phyloP scores from a whole-genome alignment of 1,140 invertebrate genomes.

The Zaprionus taronus region DNA sequence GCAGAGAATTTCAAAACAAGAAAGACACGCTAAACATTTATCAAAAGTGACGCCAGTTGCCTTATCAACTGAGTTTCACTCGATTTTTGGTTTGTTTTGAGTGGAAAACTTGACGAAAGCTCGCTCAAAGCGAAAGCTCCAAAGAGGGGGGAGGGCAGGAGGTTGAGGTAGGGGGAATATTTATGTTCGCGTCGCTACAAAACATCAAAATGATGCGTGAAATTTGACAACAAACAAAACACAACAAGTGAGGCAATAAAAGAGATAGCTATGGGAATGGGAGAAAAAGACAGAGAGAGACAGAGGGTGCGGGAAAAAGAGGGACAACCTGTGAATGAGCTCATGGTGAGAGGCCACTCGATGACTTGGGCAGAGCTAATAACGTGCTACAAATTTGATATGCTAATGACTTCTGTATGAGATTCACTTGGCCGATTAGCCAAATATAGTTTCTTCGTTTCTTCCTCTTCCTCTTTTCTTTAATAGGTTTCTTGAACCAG shows the following conservation, averaged over 20 bases:
- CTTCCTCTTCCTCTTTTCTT: constrained; percentile 1
- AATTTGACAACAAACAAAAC: constrained; percentile 70
- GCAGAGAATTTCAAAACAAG: constrained; percentile 49
- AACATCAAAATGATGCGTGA: constrained; percentile 70
- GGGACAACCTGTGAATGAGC: constrained; percentile 50
- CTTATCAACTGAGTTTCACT: constrained; percentile 73
- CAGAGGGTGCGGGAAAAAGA: background rate
- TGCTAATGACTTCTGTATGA: constrained; percentile 40
- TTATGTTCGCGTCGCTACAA: constrained; percentile 15
- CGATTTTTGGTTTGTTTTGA: constrained; percentile 65
- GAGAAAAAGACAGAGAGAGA: too few species aligned
- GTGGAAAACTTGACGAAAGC: constrained; percentile 50
- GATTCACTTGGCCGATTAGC: constrained; percentile 27
- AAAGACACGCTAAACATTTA: constrained; percentile 67
- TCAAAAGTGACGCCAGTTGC: constrained; percentile 56
- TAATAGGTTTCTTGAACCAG: constrained; percentile 61
- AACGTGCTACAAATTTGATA: constrained; percentile 35
- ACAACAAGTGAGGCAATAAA: constrained; percentile 65
- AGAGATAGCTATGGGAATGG: constrained; percentile 5
- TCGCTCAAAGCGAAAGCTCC: constrained; percentile 31
- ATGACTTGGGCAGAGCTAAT: constrained; percentile 23
- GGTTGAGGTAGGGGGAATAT: constrained; percentile 9
- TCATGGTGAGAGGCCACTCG: constrained; percentile 27
- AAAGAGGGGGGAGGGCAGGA: background rate
- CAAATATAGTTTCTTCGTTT: constrained; percentile 10